Evolutionary conservation across 64 coral and sea anemone species (phyloP).

Genomic region (Stylophora pistillata): DNA sequence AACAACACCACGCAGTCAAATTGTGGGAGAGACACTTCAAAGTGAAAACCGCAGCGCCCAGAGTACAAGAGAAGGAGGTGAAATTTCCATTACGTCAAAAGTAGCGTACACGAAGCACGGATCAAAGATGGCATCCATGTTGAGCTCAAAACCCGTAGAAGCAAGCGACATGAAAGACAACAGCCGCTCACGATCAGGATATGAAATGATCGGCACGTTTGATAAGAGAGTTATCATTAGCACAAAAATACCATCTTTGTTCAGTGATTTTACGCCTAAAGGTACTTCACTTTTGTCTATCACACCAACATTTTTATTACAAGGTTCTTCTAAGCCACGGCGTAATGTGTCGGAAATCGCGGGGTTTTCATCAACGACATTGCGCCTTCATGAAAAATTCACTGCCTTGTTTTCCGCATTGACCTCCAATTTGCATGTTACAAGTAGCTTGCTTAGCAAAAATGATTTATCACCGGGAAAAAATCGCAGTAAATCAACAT

Average conservation of each 20-base stretch:
- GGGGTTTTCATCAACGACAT: not conserved
- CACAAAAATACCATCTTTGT: not conserved
- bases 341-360: not conserved
- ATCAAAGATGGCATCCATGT: not conserved
- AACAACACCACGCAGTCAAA: not conserved
- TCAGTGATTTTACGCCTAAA: not conserved
- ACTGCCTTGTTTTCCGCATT: not conserved
- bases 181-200: not conserved
- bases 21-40: constrained; percentile 7
- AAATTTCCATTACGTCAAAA: not conserved
- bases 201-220: not conserved
- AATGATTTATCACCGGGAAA: not conserved
- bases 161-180: not conserved
- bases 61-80: not conserved
- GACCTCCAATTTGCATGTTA: not conserved
- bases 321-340: not conserved
- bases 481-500: constrained; percentile 16
- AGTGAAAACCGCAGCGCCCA: constrained; percentile 26
- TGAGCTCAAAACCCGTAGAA: not conserved
- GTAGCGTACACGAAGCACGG: not conserved
- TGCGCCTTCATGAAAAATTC: constrained; percentile 15
- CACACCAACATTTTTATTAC: not conserved
- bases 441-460: not conserved
- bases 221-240: not conserved
- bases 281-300: not conserved